Evolutionary conservation across 2,888 invertebrate species (phyloP).

Genomic region (Platycnemis pennipes): DNA sequence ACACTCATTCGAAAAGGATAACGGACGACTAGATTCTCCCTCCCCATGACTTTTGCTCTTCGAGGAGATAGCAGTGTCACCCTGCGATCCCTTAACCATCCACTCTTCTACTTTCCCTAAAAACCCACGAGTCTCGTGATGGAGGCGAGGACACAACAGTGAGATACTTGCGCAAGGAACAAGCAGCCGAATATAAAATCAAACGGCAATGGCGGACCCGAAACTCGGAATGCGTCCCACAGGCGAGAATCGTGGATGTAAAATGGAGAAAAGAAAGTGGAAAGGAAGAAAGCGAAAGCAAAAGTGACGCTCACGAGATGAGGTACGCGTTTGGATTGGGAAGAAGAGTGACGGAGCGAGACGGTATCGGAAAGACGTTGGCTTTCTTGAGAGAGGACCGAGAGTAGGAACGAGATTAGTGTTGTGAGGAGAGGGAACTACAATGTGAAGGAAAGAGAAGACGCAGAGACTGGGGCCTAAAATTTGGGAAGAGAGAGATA

Average conservation of each 20-base stretch:
- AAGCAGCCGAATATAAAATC: background rate
- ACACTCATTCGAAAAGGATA: background rate
- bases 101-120: background rate
- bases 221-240: too few species aligned
- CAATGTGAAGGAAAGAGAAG: background rate
- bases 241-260: background rate
- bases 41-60: background rate
- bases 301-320: background rate
- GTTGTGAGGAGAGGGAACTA: background rate
- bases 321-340: background rate
- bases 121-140: background rate
- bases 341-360: background rate
- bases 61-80: background rate
- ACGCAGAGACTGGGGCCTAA: too few species aligned
- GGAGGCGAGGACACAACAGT: background rate
- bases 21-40: background rate
- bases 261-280: background rate
- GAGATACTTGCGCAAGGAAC: background rate
- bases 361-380: conserved; percentile 9
- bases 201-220: too few species aligned
- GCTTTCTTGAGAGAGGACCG: background rate
- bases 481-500: background rate
- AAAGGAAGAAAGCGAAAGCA: background rate
- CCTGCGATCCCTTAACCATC: background rate
- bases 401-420: background rate